Base-by-base conservation (phyloP, 2,113 vertebrate genomes). In the Saguinus midas region DNA sequence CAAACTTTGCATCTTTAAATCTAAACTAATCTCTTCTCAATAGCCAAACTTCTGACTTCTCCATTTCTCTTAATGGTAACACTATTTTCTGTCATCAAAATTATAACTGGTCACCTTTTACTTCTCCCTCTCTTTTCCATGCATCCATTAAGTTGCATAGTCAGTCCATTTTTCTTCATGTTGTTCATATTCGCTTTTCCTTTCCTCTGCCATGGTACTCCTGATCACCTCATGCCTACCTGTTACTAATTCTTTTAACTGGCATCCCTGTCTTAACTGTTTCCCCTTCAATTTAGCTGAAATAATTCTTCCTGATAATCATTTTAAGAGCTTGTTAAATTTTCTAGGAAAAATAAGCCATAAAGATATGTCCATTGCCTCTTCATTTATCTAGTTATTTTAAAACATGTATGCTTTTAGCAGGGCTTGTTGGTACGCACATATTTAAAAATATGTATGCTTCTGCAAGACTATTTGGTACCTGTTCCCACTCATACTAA, bases 271-370 rank as follows among this genome's bases (percentile, higher is more conserved):
- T 50, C 78, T 85, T 70, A 66, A 88, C 23, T 40, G 50, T 64
- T 17, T 91, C 52, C 72, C 48, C 16, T 93, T 48, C 6, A 76
- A 37, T 32, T 45, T 90, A 78, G 8, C 25, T 91, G 79, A 45
- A 75, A 76, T 66, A 66, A 37, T 37, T 76, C n/a, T 96, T 55
- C 29, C 8, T 78, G 81, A 68, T 43, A 91, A 82, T 82, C n/a
- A 91, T 64, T 64, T 40, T 94, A 94, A 43, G 80, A 64, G 32
- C 61, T 88, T 89, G 83, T 61, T 81, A 88, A 64, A 1, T 92
- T 95, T 90, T 94, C 70, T 66, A 82, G 88, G 50, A 76, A 84
- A 95, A 94, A 43, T 21, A 88, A 57, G 52, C 52, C 48, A 91
- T 17, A 85, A 66, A 96, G 43, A 43, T 45, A 78, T 6, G 35